A percentile compares a stretch with the other conserved stretches of the same genome.
These are phyloP conservation scores for Hermatobates lingyangjiaoensis DNA, from an alignment of 1,140 invertebrate genomes.

Conservation along the genomic window DNA sequence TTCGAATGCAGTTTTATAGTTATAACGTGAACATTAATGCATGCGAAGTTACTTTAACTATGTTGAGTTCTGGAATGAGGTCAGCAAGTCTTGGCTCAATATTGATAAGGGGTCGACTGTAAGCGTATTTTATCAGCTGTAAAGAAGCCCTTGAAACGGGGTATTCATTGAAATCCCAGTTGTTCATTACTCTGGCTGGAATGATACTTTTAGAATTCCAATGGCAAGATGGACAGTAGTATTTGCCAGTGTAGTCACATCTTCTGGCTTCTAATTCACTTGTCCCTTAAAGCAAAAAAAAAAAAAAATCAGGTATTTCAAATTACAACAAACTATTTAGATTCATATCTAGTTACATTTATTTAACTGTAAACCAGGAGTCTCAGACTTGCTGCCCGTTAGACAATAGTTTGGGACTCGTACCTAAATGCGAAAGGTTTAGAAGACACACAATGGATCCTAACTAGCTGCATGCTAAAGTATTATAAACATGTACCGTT, in stretches of 20 bases:
- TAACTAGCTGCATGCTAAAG: too few species aligned
- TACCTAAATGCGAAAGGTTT: too few species aligned
- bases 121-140: conserved; percentile 45
- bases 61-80: conserved; percentile 65
- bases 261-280: conserved; percentile 45
- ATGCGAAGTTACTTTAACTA: conserved; percentile 43
- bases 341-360: too few species aligned
- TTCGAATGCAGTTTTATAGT: too few species aligned
- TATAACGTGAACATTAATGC: too few species aligned
- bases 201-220: conserved; percentile 64
- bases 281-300: conserved; percentile 26
- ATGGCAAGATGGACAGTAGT: conserved; percentile 81
- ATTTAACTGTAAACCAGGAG: too few species aligned
- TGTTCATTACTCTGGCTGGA: conserved; percentile 73
- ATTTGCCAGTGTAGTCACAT: conserved; percentile 77
- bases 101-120: conserved; percentile 55
- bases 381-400: too few species aligned
- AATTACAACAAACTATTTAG: not conserved
- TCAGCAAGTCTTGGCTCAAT: conserved; percentile 65
- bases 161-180: conserved; percentile 78
- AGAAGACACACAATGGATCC: too few species aligned
- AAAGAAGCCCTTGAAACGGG: conserved; percentile 50
- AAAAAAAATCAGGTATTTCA: not conserved
- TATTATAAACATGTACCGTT: too few species aligned
- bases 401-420: too few species aligned